Evolutionary conservation across 2,113 vertebrate genomes (phyloP).

Genomic region (Barnardius zonarius): DNA sequence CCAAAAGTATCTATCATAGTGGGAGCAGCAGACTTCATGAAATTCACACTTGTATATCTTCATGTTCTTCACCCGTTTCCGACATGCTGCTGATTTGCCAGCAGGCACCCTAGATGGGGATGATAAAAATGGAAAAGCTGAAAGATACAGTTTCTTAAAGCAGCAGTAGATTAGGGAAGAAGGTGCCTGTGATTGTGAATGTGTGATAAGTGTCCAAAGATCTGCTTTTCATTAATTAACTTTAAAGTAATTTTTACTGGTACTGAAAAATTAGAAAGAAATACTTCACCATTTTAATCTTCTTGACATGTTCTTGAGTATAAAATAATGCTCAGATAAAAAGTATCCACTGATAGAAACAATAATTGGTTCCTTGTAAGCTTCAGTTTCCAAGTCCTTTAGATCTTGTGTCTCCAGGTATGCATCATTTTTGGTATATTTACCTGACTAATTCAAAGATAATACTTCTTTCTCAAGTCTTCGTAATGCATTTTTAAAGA

Average conservation of each 20-base stretch:
- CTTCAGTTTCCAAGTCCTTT: not conserved
- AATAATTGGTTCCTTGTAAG: not conserved
- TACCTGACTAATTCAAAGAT: conserved; percentile 9
- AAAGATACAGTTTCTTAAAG: conserved; percentile 60
- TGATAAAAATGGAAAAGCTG: conserved; percentile 67
- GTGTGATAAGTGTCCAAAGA: not conserved
- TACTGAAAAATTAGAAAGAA: not conserved
- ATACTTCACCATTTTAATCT: not conserved
- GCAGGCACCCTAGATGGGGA: conserved; percentile 58
- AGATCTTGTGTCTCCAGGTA: not conserved
- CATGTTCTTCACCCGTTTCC: conserved; percentile 58
- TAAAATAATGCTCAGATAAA: not conserved
- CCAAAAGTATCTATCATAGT: conserved; percentile 43
- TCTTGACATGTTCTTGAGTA: not conserved
- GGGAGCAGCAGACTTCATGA: conserved; percentile 50
- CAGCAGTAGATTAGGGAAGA: not conserved
- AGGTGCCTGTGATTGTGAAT: not conserved
- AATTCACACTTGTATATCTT: conserved; percentile 66
- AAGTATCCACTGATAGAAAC: not conserved
- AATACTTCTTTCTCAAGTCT: not conserved
- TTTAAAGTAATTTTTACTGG: not conserved
- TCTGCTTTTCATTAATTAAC: not conserved
- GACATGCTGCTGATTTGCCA: conserved; percentile 66
- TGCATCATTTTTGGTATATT: conserved; percentile 4
- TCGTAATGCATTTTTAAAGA: conserved; percentile 30